These are phyloP conservation scores for Camarhynchus parvulus DNA, from an alignment of 2,113 vertebrate species.

Conservation along the genomic window DNA sequence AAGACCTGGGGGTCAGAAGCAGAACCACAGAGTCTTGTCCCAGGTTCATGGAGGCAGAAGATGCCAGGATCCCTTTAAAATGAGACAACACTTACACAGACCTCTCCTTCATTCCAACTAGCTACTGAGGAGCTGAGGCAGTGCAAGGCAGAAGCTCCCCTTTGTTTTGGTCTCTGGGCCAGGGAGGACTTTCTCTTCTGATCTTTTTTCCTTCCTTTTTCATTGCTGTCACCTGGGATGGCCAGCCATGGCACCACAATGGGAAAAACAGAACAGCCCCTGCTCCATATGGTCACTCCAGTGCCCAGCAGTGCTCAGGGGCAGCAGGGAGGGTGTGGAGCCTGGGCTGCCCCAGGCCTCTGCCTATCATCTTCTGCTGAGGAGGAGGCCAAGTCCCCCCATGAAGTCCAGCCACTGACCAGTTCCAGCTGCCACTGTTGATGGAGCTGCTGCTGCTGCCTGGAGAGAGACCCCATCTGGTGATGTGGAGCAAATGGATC, in stretches of 20 bases:
- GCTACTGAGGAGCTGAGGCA: background rate
- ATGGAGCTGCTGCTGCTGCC: background rate
- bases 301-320: accelerated
- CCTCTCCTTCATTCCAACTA: accelerated
- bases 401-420: background rate
- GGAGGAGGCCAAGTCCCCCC: background rate
- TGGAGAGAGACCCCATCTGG: accelerated
- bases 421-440: background rate
- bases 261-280: background rate
- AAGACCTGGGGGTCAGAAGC: background rate
- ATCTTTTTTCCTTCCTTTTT: background rate
- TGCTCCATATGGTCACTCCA: background rate
- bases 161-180: background rate
- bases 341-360: background rate
- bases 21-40: background rate
- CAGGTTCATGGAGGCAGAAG: background rate
- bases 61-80: background rate
- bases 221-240: background rate
- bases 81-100: background rate
- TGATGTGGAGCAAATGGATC: accelerated
- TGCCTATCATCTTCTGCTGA: background rate
- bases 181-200: background rate
- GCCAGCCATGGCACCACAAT: background rate
- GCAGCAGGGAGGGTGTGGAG: accelerated
- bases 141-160: background rate